Base-by-base conservation (phyloP, 1,140 invertebrate species). In the Zaprionus ghesquierei region DNA sequence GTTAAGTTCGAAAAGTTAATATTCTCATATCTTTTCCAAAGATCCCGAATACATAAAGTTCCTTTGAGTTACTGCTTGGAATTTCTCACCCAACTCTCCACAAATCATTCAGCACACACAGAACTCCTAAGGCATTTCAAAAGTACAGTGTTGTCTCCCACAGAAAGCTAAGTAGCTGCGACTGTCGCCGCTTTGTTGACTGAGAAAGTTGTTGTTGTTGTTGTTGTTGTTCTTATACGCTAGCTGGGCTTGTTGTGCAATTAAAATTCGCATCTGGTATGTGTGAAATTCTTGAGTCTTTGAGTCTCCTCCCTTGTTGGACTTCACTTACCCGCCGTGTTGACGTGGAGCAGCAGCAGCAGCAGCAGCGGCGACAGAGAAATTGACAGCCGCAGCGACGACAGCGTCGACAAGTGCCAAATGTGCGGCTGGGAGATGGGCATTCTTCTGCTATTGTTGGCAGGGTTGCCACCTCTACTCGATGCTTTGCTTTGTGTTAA, bases 261-360 rank as follows among this genome's bases (percentile, higher is more conserved):
- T 84, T 77, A 79, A 74, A 63, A 63, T 74, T 59, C 49, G 18
- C 46, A 75, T 78, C 61, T 59, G 75, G 35, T 79, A 44, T 76
- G 44, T 46, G 77, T 81, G 81, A 86, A 85, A 85, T 85, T 85
- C 81, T 79, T 69, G 41, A 46, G 41, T 49, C n/a, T n/a, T n/a
- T 58, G 46, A 12, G 54, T 44, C 55, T 27, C 25, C 55, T 27
- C 25, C 49, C 25, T 55, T 53, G 53, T 9, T 22, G 13, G 13
- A 22, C 46, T 58, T 68, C 1, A 79, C 84, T 89, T 78, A 89
- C 84, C 84, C 51, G 84, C 51, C 31, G 62, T 75, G 27, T 80
- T 77, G 31, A 77, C 79, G 50, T 78, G 66, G 55, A 86, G 69
- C 72, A 89, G 69, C 59, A 89, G 65, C 55, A 77, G 61, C 54